Percentiles rank a stretch among this genome's conserved stretches.
Conservation (phyloP, 2,888 invertebrate genomes). For the Pterostichus niger region DNA sequence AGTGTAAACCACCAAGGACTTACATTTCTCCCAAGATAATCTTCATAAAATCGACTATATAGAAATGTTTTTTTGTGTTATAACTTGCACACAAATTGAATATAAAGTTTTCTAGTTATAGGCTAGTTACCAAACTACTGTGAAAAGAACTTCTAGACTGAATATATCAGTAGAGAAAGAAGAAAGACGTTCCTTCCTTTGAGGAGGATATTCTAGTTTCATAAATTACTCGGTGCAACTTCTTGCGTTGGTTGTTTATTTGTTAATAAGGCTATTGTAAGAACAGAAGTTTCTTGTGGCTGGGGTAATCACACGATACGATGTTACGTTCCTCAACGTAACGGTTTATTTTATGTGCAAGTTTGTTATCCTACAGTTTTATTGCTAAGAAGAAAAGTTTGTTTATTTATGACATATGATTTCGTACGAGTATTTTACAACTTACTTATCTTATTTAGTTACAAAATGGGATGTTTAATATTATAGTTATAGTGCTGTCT, state of each 20-base stretch:
- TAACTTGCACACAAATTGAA: conserved; percentile 30
- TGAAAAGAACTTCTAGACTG: background rate
- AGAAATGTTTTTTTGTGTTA: conserved; percentile 28
- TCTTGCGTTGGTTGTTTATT: conserved; percentile 7
- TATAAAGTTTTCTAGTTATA: conserved; percentile 43
- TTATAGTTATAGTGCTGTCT: too few species aligned
- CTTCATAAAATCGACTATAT: conserved; percentile 47
- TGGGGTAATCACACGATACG: conserved; percentile 9
- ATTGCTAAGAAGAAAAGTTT: background rate
- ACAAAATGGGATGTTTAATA: too few species aligned
- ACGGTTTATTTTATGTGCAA: background rate
- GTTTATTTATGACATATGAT: too few species aligned
- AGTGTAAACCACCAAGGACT: background rate
- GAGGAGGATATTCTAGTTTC: background rate
- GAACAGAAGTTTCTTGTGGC: background rate
- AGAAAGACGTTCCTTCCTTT: background rate
- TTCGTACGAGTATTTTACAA: too few species aligned
- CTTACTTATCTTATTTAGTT: too few species aligned
- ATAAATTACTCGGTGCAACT: background rate
- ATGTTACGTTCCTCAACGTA: background rate
- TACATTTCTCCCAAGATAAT: conserved; percentile 11
- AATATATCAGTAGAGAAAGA: conserved; percentile 1
- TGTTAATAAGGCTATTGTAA: conserved; percentile 16
- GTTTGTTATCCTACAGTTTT: background rate
- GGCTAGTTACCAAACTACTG: conserved; percentile 40